Conservation (phyloP, 2,113 vertebrate species). For the Panurus biarmicus region DNA sequence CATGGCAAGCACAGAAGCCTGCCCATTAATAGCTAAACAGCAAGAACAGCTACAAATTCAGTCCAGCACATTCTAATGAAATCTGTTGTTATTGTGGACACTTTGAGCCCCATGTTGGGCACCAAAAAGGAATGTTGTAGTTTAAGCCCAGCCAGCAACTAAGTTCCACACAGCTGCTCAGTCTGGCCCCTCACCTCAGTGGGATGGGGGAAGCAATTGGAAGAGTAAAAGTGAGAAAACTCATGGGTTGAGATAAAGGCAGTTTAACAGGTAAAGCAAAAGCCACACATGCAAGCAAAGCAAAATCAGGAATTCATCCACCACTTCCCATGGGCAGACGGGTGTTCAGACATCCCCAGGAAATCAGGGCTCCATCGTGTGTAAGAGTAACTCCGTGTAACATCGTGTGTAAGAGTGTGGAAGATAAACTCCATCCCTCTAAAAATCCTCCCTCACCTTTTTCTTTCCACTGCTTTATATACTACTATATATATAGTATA, state of each 20-base stretch:
- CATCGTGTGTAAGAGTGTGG: fast-evolving
- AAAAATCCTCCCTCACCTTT: background rate
- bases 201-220: background rate
- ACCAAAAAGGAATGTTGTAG: background rate
- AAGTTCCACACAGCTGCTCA: background rate
- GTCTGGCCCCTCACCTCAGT: background rate
- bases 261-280: background rate
- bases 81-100: background rate
- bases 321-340: background rate
- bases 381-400: background rate
- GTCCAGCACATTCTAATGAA: background rate
- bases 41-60: background rate
- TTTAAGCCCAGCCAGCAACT: background rate
- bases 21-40: background rate
- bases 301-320: background rate
- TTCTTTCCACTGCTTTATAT: background rate
- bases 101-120: background rate
- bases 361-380: background rate
- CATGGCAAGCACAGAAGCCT: background rate
- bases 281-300: background rate
- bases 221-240: background rate
- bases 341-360: background rate
- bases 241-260: background rate
- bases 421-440: background rate
- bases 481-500: background rate